phyloP scores from a whole-genome alignment of 2,797 vertebrate species.

The Phyllotis vaccarum region DNA sequence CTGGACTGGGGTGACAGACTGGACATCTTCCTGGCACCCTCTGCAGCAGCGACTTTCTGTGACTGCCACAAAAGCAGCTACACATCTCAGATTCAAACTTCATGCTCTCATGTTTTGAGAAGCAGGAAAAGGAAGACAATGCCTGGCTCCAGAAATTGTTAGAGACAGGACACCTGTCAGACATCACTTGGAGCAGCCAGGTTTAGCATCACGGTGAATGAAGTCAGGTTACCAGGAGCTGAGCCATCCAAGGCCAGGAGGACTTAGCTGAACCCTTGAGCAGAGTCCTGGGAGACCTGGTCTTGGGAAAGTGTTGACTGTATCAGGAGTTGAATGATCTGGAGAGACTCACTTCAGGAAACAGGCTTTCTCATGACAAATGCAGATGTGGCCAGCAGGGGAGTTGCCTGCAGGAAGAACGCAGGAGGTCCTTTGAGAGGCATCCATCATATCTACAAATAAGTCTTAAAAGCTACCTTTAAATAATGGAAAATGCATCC shows the following conservation, averaged over 20 bases:
- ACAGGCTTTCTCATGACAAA: constrained; percentile 74
- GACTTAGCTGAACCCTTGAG: constrained; percentile 32
- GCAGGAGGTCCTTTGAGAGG: constrained; percentile 65
- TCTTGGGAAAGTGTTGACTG: constrained; percentile 68
- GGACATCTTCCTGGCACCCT: neutral
- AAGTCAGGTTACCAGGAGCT: constrained; percentile 33
- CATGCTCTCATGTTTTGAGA: neutral
- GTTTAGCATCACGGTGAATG: constrained; percentile 39
- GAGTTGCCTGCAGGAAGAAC: constrained; percentile 67
- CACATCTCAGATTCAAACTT: neutral
- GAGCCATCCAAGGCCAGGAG: constrained; percentile 39
- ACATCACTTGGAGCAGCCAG: constrained; percentile 28
- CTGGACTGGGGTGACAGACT: neutral
- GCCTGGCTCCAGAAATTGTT: neutral
- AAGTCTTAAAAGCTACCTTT: constrained; percentile 77
- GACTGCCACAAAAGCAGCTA: neutral
- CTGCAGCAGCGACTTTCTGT: neutral
- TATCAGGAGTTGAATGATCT: constrained; percentile 70
- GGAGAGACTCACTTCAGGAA: constrained; percentile 61
- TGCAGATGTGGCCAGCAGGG: constrained; percentile 70
- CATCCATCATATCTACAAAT: constrained; percentile 71
- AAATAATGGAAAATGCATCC: constrained; percentile 74
- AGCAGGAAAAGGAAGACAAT: neutral
- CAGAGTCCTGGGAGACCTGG: constrained; percentile 38
- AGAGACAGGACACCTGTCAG: constrained; percentile 33